phyloP scores from a whole-genome alignment of 2,113 vertebrate species.

The Caranx melampygus region DNA sequence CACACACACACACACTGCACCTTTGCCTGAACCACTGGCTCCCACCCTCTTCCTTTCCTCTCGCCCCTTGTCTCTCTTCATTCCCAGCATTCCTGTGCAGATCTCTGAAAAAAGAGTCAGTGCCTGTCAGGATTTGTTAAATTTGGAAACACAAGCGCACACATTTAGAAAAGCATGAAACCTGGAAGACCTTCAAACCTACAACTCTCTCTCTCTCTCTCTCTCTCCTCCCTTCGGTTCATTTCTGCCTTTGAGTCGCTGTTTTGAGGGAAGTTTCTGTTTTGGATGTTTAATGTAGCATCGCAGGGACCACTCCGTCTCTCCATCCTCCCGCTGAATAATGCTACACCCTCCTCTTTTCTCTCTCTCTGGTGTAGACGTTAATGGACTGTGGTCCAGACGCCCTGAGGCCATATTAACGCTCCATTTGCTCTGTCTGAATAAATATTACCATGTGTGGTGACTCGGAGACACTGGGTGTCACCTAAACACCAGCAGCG shows the following conservation, averaged over 20 bases:
- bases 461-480: conserved; percentile 48
- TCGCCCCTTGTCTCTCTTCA: conserved; percentile 24
- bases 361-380: conserved; percentile 1
- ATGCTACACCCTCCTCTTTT: background rate
- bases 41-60: conserved; percentile 7
- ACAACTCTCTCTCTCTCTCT: too few species aligned
- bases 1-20: background rate
- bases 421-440: conserved; percentile 52
- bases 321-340: background rate
- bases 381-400: conserved; percentile 50
- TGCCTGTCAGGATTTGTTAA: background rate
- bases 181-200: too few species aligned
- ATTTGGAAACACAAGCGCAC: background rate
- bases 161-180: background rate
- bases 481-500: conserved; percentile 55
- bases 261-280: conserved; percentile 10
- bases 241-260: background rate
- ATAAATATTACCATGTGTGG: conserved; percentile 61
- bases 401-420: conserved; percentile 34
- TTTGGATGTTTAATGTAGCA: conserved; percentile 20
- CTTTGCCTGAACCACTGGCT: conserved; percentile 42
- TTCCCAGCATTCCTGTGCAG: conserved; percentile 53
- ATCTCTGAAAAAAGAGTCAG: background rate
- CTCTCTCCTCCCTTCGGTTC: background rate
- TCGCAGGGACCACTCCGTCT: conserved; percentile 5